These are phyloP conservation scores for Danio kyathit DNA, from an alignment of 2,797 vertebrate species.

Conservation along the genomic window DNA sequence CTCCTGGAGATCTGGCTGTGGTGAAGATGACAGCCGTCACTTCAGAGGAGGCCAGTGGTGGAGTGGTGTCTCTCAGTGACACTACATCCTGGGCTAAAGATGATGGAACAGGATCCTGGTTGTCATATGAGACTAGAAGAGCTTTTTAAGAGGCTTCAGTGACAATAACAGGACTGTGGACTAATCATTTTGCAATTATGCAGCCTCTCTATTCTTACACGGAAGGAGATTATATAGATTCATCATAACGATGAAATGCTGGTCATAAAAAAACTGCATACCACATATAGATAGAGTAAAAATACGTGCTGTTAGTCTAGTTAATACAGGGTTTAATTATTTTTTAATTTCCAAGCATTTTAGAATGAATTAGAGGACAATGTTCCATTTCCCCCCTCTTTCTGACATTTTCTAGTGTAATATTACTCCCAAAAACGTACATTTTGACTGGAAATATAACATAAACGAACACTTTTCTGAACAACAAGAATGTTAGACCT, in stretches of 20 bases:
- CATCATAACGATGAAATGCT: constrained; percentile 25
- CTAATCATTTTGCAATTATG: constrained; percentile 30
- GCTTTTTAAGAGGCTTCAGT: constrained; percentile 73
- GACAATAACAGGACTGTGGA: constrained; percentile 45
- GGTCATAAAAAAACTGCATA: constrained; percentile 8
- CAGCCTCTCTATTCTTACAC: not conserved
- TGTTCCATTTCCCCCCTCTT: not conserved
- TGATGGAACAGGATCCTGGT: constrained; percentile 79
- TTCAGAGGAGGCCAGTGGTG: constrained; percentile 68
- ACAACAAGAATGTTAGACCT: constrained; percentile 18
- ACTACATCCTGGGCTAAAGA: constrained; percentile 81
- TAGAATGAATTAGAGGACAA: constrained; percentile 25
- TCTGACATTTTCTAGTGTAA: not conserved
- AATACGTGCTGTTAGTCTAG: not conserved
- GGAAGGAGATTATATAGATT: constrained; percentile 4
- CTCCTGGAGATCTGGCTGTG: constrained; percentile 72
- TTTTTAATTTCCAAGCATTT: not conserved
- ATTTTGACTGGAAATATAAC: not conserved
- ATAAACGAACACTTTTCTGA: not conserved
- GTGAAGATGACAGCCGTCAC: constrained; percentile 74
- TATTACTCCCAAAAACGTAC: not conserved
- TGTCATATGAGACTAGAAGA: constrained; percentile 79
- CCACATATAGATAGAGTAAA: not conserved
- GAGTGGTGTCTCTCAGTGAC: constrained; percentile 69
- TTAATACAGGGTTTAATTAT: constrained; percentile 1